A percentile compares a stretch with the other conserved stretches of the same genome.
phyloP scores from a whole-genome alignment of 2,888 invertebrate genomes.

The Crioceris asparagi region DNA sequence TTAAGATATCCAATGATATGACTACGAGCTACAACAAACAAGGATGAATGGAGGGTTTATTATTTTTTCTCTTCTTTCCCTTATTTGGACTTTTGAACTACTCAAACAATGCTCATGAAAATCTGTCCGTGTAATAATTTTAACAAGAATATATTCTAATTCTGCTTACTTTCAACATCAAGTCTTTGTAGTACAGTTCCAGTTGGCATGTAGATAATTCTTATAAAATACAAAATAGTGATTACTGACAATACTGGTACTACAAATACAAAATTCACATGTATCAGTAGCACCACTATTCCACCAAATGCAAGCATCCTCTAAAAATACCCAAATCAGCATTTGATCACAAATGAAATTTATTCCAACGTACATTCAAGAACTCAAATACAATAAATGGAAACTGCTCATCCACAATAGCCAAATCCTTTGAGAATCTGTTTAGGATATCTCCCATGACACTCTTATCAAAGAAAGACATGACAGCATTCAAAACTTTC shows the following conservation, averaged over 20 bases:
- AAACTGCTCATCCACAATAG: constrained; percentile 45
- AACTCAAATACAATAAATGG: constrained; percentile 19
- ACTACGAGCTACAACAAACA: constrained; percentile 30
- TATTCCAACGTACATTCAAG: constrained; percentile 12
- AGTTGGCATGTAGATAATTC: constrained; percentile 20
- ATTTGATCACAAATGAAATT: background rate
- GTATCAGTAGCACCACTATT: constrained; percentile 17
- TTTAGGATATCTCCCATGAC: constrained; percentile 34
- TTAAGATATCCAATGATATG: constrained; percentile 32
- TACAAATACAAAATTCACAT: constrained; percentile 18
- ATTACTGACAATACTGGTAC: constrained; percentile 16
- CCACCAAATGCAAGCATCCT: constrained; percentile 15
- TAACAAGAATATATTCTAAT: too few relatives aligned
- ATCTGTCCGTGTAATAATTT: too few relatives aligned
- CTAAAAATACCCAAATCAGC: background rate
- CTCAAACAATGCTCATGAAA: too few relatives aligned
- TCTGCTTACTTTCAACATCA: constrained; percentile 19
- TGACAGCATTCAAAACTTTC: constrained; percentile 42
- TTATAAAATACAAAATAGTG: constrained; percentile 14
- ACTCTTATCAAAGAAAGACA: constrained; percentile 30
- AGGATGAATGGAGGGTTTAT: too few relatives aligned
- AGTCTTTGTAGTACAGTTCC: constrained; percentile 22
- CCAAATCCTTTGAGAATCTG: constrained; percentile 61
- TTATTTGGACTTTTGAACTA: too few relatives aligned
- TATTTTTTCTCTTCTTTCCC: too few relatives aligned